These are phyloP conservation scores for Coelopa frigida DNA, from an alignment of 1,140 invertebrate species.

Conservation along the genomic window DNA sequence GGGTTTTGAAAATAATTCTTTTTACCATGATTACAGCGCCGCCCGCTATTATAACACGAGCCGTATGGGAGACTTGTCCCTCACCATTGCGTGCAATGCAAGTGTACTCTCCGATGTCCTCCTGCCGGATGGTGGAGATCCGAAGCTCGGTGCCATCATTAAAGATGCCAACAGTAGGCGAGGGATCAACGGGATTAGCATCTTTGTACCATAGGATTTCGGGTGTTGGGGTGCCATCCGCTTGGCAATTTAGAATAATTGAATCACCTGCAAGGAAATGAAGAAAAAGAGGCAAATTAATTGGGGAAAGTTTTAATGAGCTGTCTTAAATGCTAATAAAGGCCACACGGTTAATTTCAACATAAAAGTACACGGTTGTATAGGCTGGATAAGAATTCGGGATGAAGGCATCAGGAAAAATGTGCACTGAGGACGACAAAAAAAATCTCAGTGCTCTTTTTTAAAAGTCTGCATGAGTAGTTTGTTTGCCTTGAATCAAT, in stretches of 20 bases:
- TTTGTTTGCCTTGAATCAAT: too few species aligned
- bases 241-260: slow-evolving; percentile 91
- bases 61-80: slow-evolving; percentile 88
- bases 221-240: slow-evolving; percentile 83
- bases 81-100: slow-evolving; percentile 91
- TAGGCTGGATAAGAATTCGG: too few species aligned
- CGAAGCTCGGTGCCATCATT: slow-evolving; percentile 86
- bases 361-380: too few species aligned
- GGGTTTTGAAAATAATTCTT: slow-evolving; percentile 18
- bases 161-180: slow-evolving; percentile 76
- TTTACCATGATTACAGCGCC: slow-evolving; percentile 65
- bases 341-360: too few species aligned
- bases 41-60: slow-evolving; percentile 91
- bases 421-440: too few species aligned
- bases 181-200: slow-evolving; percentile 79
- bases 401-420: too few species aligned
- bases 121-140: slow-evolving; percentile 81
- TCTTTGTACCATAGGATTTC: slow-evolving; percentile 89
- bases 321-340: neutral
- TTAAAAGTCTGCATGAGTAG: too few species aligned
- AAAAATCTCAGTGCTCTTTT: too few species aligned
- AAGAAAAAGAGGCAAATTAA: slow-evolving; percentile 16
- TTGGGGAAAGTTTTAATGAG: neutral
- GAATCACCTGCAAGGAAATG: slow-evolving; percentile 63
- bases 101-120: slow-evolving; percentile 92